These are phyloP conservation scores for Fragum sueziense DNA, from an alignment of 2,888 invertebrate species.

Conservation along the genomic window DNA sequence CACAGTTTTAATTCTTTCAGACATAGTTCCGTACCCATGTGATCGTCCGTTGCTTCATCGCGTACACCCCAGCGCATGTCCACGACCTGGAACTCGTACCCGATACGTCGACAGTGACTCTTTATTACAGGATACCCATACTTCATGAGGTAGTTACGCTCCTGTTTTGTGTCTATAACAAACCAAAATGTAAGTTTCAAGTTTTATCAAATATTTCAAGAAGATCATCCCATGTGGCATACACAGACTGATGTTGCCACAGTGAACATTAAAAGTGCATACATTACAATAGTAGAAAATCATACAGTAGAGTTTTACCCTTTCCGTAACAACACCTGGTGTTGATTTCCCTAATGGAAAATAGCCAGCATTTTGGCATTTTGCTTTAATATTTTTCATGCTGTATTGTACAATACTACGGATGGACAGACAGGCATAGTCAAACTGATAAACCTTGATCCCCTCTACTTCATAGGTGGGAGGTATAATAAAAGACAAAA, in stretches of 20 bases:
- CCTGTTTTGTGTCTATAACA: slow-evolving; percentile 73
- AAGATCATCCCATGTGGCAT: no score
- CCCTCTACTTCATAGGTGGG: no score
- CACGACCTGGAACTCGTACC: slow-evolving; percentile 79
- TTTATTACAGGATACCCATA: slow-evolving; percentile 76
- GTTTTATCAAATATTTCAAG: no score
- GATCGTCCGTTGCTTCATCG: slow-evolving; percentile 78
- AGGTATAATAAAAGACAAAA: not conserved
- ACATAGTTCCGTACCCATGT: slow-evolving; percentile 78
- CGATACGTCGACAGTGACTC: slow-evolving; percentile 71
- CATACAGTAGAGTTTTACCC: no score
- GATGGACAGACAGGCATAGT: not conserved
- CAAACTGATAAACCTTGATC: not conserved
- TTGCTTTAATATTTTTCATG: no score
- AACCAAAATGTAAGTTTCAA: no score
- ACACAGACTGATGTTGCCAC: no score
- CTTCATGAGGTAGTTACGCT: slow-evolving; percentile 76
- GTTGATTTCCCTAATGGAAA: no score
- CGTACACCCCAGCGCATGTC: slow-evolving; percentile 80
- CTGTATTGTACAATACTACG: not conserved
- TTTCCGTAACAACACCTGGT: no score
- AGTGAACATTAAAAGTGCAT: no score
- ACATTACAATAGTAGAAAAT: no score
- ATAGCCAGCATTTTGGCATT: no score
- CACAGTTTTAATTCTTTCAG: slow-evolving; percentile 76